Base-by-base conservation (phyloP, 2,797 vertebrate genomes). In the Brachymystax lenok region DNA sequence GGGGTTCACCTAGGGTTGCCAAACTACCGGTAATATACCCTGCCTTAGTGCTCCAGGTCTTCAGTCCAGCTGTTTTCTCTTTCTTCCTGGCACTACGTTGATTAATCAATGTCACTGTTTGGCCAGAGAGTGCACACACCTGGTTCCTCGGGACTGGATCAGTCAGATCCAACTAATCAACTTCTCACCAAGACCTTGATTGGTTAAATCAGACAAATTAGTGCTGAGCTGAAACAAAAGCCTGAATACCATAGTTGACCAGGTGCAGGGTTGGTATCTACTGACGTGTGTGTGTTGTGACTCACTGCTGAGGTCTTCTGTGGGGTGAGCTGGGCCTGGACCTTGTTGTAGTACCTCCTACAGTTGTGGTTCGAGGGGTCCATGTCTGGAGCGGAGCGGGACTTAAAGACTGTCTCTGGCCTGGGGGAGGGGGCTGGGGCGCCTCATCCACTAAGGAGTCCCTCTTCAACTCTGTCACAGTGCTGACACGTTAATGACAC, bases 291-390 rank as follows among this genome's bases (percentile, higher is more conserved):
- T 13, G 63, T 17, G 24, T 52, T 21, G 50, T 73, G 52, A 92
- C 96, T 97, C 92, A 99, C 97, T 80, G 89, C 63, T 0, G 91
- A 80, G n/a, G 77, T 89, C 72, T 87, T 94, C 10, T 85, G 81
- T 19, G 88, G 80, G 54, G 77, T 76, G 79, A 92, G 88, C 50
- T 87, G 85, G 1, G 88, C 80, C 67, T 91, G 93, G 75, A 93
- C 86, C 81, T 89, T 92, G 77, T 79, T 83, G 24, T 84, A 83
- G 79, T 90, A 92, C 75, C 85, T 95, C 87, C 83, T 94, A 89
- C 86, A 86, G 61, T 71, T 78, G 16, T 75, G 78, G 74, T 90
- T 76, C 4, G 84, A 85, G 7, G 80, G 88, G 16, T 94, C 90
- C 13, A 59, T 76, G 1, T 35, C 3, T 0, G 54, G 17, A 76